Evolutionary conservation across 2,113 vertebrate genomes (phyloP), one percentile per base, ranked within the genome.

Genomic region (Budorcas taxicolor): DNA sequence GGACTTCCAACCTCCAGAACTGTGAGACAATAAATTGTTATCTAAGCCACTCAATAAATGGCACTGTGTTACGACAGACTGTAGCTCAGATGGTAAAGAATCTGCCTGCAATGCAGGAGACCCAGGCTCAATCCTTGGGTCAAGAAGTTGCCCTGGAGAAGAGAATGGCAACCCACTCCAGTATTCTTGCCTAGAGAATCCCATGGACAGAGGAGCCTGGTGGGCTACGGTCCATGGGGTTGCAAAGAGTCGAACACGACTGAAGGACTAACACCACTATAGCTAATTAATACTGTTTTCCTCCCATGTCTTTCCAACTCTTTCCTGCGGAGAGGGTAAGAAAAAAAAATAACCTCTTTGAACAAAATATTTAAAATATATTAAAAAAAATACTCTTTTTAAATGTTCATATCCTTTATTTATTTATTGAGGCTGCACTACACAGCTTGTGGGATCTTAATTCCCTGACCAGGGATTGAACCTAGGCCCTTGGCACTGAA

Each of bases 161-260:
- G 64, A 21, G 64, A 71, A 71, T 23, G 19, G 6, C 64, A 71
- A 36, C n/a, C 9, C 64, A 36, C 64, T 71, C 64, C n/a, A 36
- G 64, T 3, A 3, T 21, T 71, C 4, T 21, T 36, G n/a, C 64
- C 64, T 36, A 11, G 0, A 71, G 64, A 71, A 23, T 36, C 64
- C n/a, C n/a, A 36, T 36, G 64, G n/a, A 71, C 19, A 36, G 17
- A 71, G 64, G 64, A 36, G 64, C 17, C 64, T 36, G 17, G n/a
- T 0, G 19, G 64, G n/a, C 64, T 71, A 36, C 5, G 11, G 64
- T 36, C 64, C 9, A 9, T 6, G n/a, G 64, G 1, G 19, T 3
- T 71, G 19, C n/a, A 71, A 36, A n/a, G 64, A 71, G n/a, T 36
- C 9, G 0, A 36, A 36, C n/a, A 11, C 0, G 1, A 67, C 17